A percentile compares a stretch with the other conserved stretches of the same genome.
phyloP scores from a whole-genome alignment of 2,797 vertebrate species.

The Synanceia verrucosa region DNA sequence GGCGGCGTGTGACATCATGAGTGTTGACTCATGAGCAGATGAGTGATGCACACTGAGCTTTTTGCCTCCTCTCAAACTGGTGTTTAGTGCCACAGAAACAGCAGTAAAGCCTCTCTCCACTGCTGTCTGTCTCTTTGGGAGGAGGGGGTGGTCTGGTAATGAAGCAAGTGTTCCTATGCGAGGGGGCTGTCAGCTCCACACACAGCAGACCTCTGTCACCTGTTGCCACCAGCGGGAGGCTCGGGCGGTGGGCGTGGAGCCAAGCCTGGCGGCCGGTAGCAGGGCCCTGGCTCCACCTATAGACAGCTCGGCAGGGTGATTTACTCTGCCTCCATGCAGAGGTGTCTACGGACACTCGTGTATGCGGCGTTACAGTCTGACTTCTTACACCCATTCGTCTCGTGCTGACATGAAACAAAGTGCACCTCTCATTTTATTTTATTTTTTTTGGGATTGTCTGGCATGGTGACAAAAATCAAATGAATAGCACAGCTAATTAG shows the following conservation, averaged over 20 bases:
- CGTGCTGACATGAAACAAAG: constrained; percentile 20
- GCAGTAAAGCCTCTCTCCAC: constrained; percentile 62
- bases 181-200: constrained; percentile 71
- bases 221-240: constrained; percentile 72
- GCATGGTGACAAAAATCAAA: background rate
- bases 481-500: constrained; percentile 13
- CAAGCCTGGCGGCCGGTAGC: constrained; percentile 61
- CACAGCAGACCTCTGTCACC: constrained; percentile 83
- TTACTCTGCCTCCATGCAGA: constrained; percentile 51
- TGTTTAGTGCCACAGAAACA: constrained; percentile 66
- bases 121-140: constrained; percentile 49
- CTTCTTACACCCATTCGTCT: constrained; percentile 1
- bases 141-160: constrained; percentile 46
- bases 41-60: constrained; percentile 82
- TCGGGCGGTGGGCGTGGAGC: constrained; percentile 51
- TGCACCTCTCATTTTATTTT: background rate
- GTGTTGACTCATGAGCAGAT: constrained; percentile 83
- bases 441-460: constrained; percentile 2
- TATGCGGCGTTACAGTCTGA: constrained; percentile 14
- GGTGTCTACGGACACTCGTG: constrained; percentile 46
- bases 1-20: constrained; percentile 81
- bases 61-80: constrained; percentile 63
- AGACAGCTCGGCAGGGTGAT: constrained; percentile 59
- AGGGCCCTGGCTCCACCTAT: constrained; percentile 63
- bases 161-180: constrained; percentile 75